Percentiles rank a stretch among this genome's conserved stretches.
These are phyloP conservation scores for Bellardia pandia DNA, from an alignment of 2,888 invertebrate genomes.

Conservation along the genomic window DNA sequence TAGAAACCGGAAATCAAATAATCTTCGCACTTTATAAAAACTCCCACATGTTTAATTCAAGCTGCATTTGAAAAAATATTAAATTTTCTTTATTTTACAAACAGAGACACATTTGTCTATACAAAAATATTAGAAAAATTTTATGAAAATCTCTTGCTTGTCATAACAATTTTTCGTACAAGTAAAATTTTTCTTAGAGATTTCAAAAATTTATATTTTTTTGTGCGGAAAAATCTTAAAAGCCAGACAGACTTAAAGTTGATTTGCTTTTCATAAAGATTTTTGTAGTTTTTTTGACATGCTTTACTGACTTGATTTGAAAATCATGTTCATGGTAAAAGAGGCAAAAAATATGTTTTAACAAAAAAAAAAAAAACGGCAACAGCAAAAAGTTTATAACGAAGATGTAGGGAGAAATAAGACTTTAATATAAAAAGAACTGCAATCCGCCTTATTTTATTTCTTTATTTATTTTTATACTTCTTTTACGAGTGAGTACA, in stretches of 20 bases:
- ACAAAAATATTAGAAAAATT: not conserved
- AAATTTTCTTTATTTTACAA: too few relatives aligned
- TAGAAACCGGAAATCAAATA: conserved; percentile 10
- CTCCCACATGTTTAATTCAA: not conserved
- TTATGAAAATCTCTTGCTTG: conserved; percentile 28
- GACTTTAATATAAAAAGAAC: conserved; percentile 18
- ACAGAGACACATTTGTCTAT: not conserved
- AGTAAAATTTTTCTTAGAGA: conserved; percentile 57
- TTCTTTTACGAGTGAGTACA: conserved; percentile 11
- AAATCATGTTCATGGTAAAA: conserved; percentile 73
- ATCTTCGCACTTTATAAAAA: conserved; percentile 25
- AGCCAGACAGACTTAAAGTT: conserved; percentile 20
- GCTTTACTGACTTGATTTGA: conserved; percentile 73
- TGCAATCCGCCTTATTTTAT: conserved; percentile 61
- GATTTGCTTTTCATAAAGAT: conserved; percentile 48
- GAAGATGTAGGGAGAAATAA: conserved; percentile 22
- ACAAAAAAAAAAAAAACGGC: conserved; percentile 24
- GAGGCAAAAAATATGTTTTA: conserved; percentile 23
- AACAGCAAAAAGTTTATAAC: conserved; percentile 8
- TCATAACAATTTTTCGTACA: conserved; percentile 59
- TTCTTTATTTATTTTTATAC: conserved; percentile 39
- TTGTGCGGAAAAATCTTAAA: not conserved
- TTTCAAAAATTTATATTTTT: conserved; percentile 46
- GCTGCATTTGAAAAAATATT: not conserved
- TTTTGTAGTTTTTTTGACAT: conserved; percentile 61